These are phyloP conservation scores for Syngnathoides biaculeatus DNA, from an alignment of 2,113 vertebrate genomes.

Conservation along the genomic window DNA sequence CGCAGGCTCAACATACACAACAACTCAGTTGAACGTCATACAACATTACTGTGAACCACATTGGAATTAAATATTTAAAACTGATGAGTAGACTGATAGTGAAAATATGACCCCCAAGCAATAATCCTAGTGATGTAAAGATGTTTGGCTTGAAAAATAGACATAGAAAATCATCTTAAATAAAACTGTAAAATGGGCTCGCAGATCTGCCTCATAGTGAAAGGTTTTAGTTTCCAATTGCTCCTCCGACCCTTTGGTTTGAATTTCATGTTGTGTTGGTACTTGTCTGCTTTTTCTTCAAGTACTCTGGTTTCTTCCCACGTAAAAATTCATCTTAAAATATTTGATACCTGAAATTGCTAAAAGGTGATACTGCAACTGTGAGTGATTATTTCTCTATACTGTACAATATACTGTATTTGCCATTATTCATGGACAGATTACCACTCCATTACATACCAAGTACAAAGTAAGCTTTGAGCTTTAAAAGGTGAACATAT, in stretches of 20 bases:
- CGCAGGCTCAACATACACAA: not conserved
- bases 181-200: not conserved
- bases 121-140: not conserved
- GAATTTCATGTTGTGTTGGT: not conserved
- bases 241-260: not conserved
- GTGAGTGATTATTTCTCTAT: not conserved
- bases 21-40: not conserved
- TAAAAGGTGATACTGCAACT: not conserved
- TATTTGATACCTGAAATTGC: not conserved
- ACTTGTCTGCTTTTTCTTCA: not conserved
- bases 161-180: not conserved
- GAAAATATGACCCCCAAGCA: not conserved
- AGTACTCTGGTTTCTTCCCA: not conserved
- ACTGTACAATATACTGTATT: not conserved
- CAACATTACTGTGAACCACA: not conserved
- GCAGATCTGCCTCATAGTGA: not conserved
- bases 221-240: not conserved
- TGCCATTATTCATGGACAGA: not conserved
- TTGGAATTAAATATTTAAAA: not conserved
- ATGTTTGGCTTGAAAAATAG: not conserved
- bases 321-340: not conserved
- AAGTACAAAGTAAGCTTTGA: not conserved
- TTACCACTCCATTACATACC: too few relatives aligned
- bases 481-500: too few relatives aligned
- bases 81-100: not conserved